phyloP scores from a whole-genome alignment of 2,113 vertebrate species.

The Plestiodon gilberti region DNA sequence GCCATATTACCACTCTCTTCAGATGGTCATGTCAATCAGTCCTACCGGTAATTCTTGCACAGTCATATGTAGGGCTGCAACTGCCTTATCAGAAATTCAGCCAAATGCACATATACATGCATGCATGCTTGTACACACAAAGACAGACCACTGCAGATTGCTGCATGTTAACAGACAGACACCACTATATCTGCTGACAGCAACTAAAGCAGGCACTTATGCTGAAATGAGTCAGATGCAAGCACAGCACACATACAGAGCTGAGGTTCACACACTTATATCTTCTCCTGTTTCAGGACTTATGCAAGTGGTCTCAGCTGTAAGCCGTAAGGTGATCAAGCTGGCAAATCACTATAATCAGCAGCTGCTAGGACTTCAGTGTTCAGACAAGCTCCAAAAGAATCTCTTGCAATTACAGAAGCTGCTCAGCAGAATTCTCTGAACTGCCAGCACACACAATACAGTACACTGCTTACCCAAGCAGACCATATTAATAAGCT shows the following conservation, averaged over 20 bases:
- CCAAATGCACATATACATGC: not conserved
- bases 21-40: not conserved
- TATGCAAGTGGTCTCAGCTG: not conserved
- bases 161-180: fast-evolving
- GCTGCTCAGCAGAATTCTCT: not conserved
- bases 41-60: not conserved
- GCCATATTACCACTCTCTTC: not conserved
- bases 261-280: too few species aligned
- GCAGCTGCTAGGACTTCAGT: not conserved
- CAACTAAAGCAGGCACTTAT: fast-evolving
- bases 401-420: not conserved
- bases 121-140: fast-evolving
- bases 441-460: not conserved
- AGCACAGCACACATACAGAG: not conserved
- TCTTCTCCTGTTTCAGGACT: not conserved
- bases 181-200: fast-evolving
- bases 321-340: not conserved
- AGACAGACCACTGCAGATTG: fast-evolving
- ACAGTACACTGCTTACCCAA: not conserved
- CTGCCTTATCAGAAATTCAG: not conserved
- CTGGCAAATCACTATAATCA: not conserved
- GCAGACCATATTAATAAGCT: not conserved
- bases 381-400: not conserved
- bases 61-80: fast-evolving
- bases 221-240: fast-evolving